Percentiles rank a stretch among this genome's conserved stretches.
phyloP scores from a whole-genome alignment of 2,888 invertebrate species.

The Diarsia brunnea region DNA sequence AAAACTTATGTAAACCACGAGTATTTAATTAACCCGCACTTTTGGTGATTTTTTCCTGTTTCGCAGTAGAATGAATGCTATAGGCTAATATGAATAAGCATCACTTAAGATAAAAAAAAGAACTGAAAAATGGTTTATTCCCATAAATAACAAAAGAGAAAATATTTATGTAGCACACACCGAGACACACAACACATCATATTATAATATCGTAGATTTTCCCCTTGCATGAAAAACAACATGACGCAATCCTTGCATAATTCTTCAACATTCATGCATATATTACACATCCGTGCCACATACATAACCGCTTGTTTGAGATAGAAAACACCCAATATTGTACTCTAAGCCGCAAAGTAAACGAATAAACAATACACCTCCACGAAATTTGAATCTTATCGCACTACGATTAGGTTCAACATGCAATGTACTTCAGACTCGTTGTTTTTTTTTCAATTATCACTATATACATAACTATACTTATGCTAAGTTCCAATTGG shows the following conservation, averaged over 20 bases:
- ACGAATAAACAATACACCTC: neutral
- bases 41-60: neutral
- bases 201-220: conserved; percentile 1
- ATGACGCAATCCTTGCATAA: conserved; percentile 17
- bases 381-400: neutral
- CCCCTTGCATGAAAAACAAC: neutral
- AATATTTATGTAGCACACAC: neutral
- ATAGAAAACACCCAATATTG: neutral
- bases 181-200: neutral
- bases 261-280: conserved; percentile 21
- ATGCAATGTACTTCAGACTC: too few relatives aligned
- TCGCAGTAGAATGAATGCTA: neutral
- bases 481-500: too few relatives aligned
- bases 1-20: neutral
- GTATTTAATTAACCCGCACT: neutral
- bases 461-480: too few relatives aligned
- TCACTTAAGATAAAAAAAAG: neutral
- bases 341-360: neutral
- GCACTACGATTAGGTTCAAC: too few relatives aligned
- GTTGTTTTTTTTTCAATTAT: too few relatives aligned
- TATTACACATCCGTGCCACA: neutral
- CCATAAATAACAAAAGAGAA: neutral
- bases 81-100: neutral
- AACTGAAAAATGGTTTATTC: neutral
- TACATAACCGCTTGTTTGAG: neutral